phyloP scores from a whole-genome alignment of 2,888 invertebrate genomes.

The Diarsia mendica region DNA sequence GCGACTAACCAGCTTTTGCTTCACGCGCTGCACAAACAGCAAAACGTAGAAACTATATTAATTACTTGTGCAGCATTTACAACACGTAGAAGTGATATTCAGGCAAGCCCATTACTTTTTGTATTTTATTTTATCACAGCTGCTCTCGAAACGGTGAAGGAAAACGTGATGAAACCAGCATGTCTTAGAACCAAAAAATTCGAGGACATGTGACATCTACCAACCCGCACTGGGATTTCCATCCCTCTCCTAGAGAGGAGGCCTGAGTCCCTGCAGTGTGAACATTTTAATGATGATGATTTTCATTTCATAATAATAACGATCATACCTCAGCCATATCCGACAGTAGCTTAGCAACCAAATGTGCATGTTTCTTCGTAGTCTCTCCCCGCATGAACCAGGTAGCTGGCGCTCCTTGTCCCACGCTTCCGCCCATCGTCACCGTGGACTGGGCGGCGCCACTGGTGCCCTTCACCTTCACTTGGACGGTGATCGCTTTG shows the following conservation, averaged over 20 bases:
- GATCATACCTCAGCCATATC: conserved; percentile 96
- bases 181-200: too few species aligned
- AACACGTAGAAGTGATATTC: not conserved
- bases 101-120: too few species aligned
- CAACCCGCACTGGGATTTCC: too few species aligned
- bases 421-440: conserved; percentile 89
- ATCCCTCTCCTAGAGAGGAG: too few species aligned
- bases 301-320: too few species aligned
- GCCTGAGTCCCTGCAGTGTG: too few species aligned
- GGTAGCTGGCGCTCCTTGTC: conserved; percentile 74
- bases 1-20: not conserved
- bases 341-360: conserved; percentile 95
- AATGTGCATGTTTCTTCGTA: conserved; percentile 95
- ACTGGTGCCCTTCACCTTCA: conserved; percentile 91
- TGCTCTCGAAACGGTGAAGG: too few species aligned
- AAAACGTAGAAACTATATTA: not conserved
- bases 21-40: not conserved
- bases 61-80: not conserved
- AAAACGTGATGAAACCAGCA: too few species aligned
- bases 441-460: conserved; percentile 84
- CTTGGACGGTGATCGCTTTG: conserved; percentile 97
- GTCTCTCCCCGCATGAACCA: conserved; percentile 98
- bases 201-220: too few species aligned
- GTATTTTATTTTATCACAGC: not conserved
- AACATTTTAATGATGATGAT: too few species aligned